These are phyloP conservation scores for Cryptocephalus primarius DNA, from an alignment of 2,888 invertebrate species.

Conservation along the genomic window DNA sequence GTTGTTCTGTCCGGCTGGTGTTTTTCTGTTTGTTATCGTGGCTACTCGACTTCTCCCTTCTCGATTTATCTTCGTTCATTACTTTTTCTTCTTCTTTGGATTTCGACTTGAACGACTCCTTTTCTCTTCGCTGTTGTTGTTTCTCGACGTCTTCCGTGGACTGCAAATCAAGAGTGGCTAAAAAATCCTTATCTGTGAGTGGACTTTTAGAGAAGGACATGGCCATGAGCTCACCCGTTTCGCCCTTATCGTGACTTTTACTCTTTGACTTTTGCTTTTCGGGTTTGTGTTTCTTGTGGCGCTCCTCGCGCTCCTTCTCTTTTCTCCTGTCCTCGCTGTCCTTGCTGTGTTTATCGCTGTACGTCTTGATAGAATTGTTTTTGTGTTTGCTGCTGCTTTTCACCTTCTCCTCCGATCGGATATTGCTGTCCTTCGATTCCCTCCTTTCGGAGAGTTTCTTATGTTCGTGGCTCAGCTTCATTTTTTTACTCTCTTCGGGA, in stretches of 20 bases:
- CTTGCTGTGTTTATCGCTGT: slow-evolving; percentile 43
- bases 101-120: background rate
- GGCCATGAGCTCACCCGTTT: slow-evolving; percentile 12
- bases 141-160: slow-evolving; percentile 48
- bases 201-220: slow-evolving; percentile 17
- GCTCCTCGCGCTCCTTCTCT: slow-evolving; percentile 31
- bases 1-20: slow-evolving; percentile 9
- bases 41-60: slow-evolving; percentile 2
- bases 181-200: slow-evolving; percentile 44
- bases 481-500: slow-evolving; percentile 49
- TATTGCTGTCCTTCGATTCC: slow-evolving; percentile 56
- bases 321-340: slow-evolving; percentile 19
- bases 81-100: slow-evolving; percentile 9
- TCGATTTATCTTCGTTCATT: background rate
- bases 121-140: slow-evolving; percentile 39
- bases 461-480: slow-evolving; percentile 43
- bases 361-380: slow-evolving; percentile 42
- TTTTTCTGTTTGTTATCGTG: slow-evolving; percentile 15
- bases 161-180: slow-evolving; percentile 46
- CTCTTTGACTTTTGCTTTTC: slow-evolving; percentile 28
- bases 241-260: slow-evolving; percentile 32
- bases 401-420: slow-evolving; percentile 30
- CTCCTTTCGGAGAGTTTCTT: slow-evolving; percentile 48
- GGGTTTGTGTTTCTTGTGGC: slow-evolving; percentile 29
- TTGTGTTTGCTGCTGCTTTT: slow-evolving; percentile 45